Evolutionary conservation across 2,113 vertebrate species (phyloP), one percentile per base, ranked within the genome.

Genomic region (Pelmatolapia mariae): DNA sequence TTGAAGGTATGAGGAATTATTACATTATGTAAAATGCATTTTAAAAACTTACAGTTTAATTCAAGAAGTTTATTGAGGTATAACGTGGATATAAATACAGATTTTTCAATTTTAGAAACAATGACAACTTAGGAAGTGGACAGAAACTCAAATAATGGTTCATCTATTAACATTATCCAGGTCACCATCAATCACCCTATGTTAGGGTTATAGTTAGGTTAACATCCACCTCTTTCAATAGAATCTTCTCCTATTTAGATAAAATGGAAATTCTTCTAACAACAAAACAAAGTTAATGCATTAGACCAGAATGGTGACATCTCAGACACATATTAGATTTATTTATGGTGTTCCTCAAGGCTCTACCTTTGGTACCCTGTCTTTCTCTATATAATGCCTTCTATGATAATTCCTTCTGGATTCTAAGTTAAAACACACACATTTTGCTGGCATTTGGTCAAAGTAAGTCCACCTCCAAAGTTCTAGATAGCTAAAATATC

Each of bases 11-110:
- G 16, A 47, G 2, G 24, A 76, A 29, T 47, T 29, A 29, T 47
- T 47, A 76, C 15, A 11, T 76, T 47, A 76, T 2, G 7, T 47
- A 76, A 73, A 73, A 7, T 45, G 4, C 1, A 76, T 76, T 29
- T 29, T 29, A 11, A 47, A 76, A 76, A 2, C 0, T 0, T 19
- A 3, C 5, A 29, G 3, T 76, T 47, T 76, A 47, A 47, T 47
- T 76, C 24, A 47, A 29, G 15, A 76, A 7, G 24, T 18, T 29
- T 76, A 26, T 18, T 47, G 3, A 76, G 40, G 71, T 76, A 7
- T 29, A 2, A 76, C 47, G 24, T 76, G 6, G 43, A 76, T 47
- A 47, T 47, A 29, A 76, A 76, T 45, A 26, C 43, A 2, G 10
- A 16, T 29, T 0, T 47, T 76, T 45, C 9, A 8, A 26, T 47